Evolutionary conservation across 2,797 vertebrate species (phyloP).

Genomic region (Melanotaenia boesemani): DNA sequence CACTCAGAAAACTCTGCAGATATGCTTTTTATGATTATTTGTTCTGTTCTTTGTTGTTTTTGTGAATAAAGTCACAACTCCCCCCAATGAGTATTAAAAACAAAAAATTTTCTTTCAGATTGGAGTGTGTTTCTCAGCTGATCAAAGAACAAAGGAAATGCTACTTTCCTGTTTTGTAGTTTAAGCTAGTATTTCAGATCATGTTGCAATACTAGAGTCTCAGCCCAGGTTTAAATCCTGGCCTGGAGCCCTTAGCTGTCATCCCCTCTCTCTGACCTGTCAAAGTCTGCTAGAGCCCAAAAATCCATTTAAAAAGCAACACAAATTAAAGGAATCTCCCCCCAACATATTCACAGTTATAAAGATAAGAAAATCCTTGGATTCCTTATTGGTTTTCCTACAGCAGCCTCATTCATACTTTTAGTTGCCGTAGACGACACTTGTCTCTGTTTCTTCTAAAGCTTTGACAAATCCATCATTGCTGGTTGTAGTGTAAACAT

Average conservation of each 20-base stretch:
- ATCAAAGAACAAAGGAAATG: neutral
- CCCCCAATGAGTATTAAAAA: neutral
- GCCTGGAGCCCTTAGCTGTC: neutral
- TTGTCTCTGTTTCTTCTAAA: neutral
- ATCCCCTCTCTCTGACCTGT: too few relatives aligned
- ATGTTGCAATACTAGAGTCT: too few relatives aligned
- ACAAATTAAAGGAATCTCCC: neutral
- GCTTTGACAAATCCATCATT: neutral
- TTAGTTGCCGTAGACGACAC: neutral
- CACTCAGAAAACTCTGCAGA: slow-evolving; percentile 14
- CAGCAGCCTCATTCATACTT: neutral
- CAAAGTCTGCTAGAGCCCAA: too few relatives aligned
- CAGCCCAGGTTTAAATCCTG: neutral
- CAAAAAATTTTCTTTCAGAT: neutral
- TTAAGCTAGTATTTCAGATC: neutral
- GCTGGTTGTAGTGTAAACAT: neutral
- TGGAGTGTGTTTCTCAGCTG: neutral
- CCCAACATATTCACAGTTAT: neutral
- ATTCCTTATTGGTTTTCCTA: neutral
- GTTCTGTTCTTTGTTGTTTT: slow-evolving; percentile 32
- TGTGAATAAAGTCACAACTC: slow-evolving; percentile 17
- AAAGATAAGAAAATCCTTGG: neutral
- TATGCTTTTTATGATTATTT: slow-evolving; percentile 25
- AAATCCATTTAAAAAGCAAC: too few relatives aligned
- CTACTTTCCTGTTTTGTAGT: too few relatives aligned